Conservation (phyloP, 1,140 invertebrate genomes). For the Zaprionus lachaisei region DNA sequence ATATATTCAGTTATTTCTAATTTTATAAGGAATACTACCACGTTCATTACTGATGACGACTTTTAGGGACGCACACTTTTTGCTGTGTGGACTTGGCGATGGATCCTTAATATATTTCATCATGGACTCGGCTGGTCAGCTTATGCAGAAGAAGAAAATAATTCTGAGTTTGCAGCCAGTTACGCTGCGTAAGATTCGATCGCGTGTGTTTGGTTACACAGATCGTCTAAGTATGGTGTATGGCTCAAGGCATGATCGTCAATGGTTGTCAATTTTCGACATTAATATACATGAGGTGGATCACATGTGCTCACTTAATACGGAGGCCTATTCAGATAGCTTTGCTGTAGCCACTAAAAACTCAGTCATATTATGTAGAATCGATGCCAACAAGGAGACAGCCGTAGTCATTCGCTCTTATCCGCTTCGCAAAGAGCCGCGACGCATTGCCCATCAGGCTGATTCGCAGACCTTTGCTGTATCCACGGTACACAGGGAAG, state of each 20-base stretch:
- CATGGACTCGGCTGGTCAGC: constrained; percentile 89
- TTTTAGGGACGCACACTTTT: constrained; percentile 96
- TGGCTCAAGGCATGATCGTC: constrained; percentile 98
- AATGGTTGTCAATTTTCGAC: constrained; percentile 92
- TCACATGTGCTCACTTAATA: constrained; percentile 99
- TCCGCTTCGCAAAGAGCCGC: constrained; percentile 95
- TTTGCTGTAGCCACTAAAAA: constrained; percentile 97
- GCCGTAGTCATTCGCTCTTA: constrained; percentile 96
- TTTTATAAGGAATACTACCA: constrained; percentile 93
- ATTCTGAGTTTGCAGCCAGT: constrained; percentile 99
- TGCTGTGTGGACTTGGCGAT: constrained; percentile 97
- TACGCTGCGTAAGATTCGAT: constrained; percentile 94
- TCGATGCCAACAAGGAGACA: constrained; percentile 95
- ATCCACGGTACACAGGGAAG: constrained; percentile 94
- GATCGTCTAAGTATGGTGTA: constrained; percentile 99
- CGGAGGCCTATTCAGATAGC: constrained; percentile 96
- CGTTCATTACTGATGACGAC: constrained; percentile 97
- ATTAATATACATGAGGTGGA: constrained; percentile 99
- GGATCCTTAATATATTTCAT: constrained; percentile 99
- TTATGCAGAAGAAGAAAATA: constrained; percentile 95
- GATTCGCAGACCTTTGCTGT: constrained; percentile 97
- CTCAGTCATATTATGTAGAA: constrained; percentile 97
- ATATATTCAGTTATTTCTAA: not conserved
- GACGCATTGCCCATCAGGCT: constrained; percentile 97
- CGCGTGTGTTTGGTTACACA: constrained; percentile 99